Conservation (phyloP, 2,888 invertebrate genomes). For the Cerceris ruficornis region DNA sequence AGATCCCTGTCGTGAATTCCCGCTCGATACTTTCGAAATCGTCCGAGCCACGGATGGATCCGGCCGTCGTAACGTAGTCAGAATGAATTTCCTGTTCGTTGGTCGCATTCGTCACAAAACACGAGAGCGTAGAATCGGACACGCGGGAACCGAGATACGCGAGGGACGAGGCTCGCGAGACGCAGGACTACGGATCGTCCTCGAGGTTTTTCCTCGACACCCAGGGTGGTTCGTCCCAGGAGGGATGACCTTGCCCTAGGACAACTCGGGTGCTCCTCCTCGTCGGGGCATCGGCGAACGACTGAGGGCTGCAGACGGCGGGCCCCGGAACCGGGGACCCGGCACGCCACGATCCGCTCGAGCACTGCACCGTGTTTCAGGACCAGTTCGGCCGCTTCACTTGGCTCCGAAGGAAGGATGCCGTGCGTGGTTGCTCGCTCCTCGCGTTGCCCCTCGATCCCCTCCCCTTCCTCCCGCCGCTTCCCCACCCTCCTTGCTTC, state of each 20-base stretch:
- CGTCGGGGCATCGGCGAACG: constrained; percentile 78
- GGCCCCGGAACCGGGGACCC: constrained; percentile 71
- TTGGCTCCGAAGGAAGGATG: constrained; percentile 71
- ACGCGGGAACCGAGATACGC: neutral
- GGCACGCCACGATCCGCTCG: constrained; percentile 68
- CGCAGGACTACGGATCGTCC: neutral
- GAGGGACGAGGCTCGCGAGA: neutral
- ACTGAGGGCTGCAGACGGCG: constrained; percentile 77
- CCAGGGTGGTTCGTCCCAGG: constrained; percentile 11
- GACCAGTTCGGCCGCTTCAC: constrained; percentile 77
- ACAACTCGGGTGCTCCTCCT: constrained; percentile 69
- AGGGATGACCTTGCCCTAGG: constrained; percentile 56
- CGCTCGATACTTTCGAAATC: neutral
- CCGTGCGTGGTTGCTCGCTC: constrained; percentile 64
- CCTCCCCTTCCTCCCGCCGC: constrained; percentile 27
- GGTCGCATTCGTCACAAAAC: neutral
- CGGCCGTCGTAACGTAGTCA: neutral
- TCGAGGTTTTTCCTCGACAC: neutral
- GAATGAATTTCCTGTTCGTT: neutral
- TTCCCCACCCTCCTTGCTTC: constrained; percentile 30
- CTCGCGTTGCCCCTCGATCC: constrained; percentile 35
- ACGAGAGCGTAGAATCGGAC: neutral
- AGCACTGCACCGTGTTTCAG: constrained; percentile 68
- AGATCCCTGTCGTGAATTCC: neutral
- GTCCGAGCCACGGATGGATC: neutral